Evolutionary conservation across 1,140 invertebrate species (phyloP), one percentile per base, ranked within the genome.

Genomic region (Alviniconcha marisindica): DNA sequence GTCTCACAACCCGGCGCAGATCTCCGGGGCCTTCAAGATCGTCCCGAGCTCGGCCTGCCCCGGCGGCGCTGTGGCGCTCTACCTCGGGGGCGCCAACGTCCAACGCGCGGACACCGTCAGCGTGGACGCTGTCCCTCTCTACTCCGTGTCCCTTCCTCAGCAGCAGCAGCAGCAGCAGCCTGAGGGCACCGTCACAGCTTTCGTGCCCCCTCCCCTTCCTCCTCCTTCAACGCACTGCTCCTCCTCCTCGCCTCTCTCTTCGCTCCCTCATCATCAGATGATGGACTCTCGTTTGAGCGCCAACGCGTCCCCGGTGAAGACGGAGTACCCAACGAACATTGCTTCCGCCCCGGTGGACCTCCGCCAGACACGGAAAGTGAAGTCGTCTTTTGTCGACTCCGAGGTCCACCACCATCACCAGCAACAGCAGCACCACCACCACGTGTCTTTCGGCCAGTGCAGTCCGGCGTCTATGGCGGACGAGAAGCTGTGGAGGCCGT

Each of bases 61-160:
- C 33, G 82, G 54, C 12, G 80, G 74, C 31, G 36, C 83, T 44
- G 83, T 84, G 42, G 79, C 83, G 1, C 38, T 84, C 63, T 84
- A 82, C 60, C 66, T 84, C 14, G 77, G 77, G 14, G n/a, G 28
- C 24, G 18, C 31, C 54, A 74, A 51, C 63, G 51, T 79, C 7
- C 33, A 48, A 10, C 44, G 44, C 44, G 7, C 36, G 1, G 31
- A 76, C 44, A 51, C 40, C 18, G 38, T 74, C 71, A 56, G 77
- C n/a, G 56, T 80, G 36, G 78, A 69, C n/a, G 81, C 81, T 18
- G 82, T 83, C 12, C 83, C 83, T n/a, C 56, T 84, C 33, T 84
- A 84, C 56, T 84, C 76, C 24, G 40, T 48, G 12, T 21, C 48
- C 63, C 36, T n/a, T 12, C 54, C 44, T 24, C 48, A n/a, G n/a